A percentile compares a stretch with the other conserved stretches of the same genome.
Evolutionary conservation across 2,888 invertebrate species (phyloP).

Genomic region (Leptarthrus brevirostris): DNA sequence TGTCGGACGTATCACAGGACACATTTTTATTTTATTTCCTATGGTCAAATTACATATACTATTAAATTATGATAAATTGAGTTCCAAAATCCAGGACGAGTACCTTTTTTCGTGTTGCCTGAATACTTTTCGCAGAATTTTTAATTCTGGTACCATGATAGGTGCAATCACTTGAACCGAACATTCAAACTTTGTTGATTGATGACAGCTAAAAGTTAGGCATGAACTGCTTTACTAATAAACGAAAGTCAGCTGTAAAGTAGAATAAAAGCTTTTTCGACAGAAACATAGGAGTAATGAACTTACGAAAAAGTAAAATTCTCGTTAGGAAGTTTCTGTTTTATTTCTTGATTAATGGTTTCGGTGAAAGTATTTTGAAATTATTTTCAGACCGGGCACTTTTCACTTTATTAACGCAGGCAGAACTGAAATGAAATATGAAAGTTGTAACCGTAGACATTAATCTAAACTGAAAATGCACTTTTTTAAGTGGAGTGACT

Average conservation of each 20-base stretch:
- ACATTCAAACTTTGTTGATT: neutral
- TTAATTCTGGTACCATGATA: neutral
- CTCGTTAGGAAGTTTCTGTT: neutral
- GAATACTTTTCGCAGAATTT: slow-evolving; percentile 1
- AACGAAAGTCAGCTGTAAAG: neutral
- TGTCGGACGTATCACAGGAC: too few relatives aligned
- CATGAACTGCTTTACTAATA: neutral
- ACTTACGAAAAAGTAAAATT: neutral
- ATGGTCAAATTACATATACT: too few relatives aligned
- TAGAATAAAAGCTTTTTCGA: neutral
- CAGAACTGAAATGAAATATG: too few relatives aligned
- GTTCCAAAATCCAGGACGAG: neutral
- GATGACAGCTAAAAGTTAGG: neutral
- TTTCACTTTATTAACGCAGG: too few relatives aligned
- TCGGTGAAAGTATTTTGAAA: neutral
- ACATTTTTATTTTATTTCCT: too few relatives aligned
- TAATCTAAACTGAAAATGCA: too few relatives aligned
- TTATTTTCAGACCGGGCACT: too few relatives aligned
- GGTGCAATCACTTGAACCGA: neutral
- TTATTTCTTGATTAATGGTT: slow-evolving; percentile 11
- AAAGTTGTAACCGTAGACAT: too few relatives aligned
- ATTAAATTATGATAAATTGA: neutral
- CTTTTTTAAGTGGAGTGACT: too few relatives aligned
- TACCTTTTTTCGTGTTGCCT: neutral
- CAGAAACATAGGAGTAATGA: neutral